Base-by-base conservation (phyloP, 2,113 vertebrate genomes). In the Chloroceryle aenea region DNA sequence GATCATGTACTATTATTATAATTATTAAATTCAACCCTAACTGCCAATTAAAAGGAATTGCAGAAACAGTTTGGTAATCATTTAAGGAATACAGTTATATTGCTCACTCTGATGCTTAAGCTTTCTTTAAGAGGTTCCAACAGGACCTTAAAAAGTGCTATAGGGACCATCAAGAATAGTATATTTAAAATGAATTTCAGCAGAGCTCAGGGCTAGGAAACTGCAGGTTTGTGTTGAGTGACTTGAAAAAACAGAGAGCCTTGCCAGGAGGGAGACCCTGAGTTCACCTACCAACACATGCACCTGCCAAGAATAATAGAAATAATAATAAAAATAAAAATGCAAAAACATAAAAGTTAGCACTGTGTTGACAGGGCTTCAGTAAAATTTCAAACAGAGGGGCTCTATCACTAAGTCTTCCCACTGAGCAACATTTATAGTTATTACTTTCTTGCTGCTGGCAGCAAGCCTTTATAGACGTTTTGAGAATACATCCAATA, bases 401-500 rank as follows among this genome's bases (percentile, higher is more conserved):
- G 61, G 53, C 63, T 95, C 93, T 89, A 79, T 89, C 94, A 89
- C 85, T 67, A 85, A 85, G 93, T 94, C 93, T 97, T 97, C 98
- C 96, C 90, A 96, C 96, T 95, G 97, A 96, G 97, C 87, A 93
- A 95, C 97, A 98, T 98, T 98, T 97, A 97, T 47, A 97, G 97
- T 97, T 97, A 98, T 97, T 98, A 97, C 96, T 97, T 98, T 95
- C 97, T 98, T 97, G 96, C 97, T 96, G 90, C 97, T 97, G 97
- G 97, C 92, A 97, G 95, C 82, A 94, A 96, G 66, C 79, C 94
- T 98, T 98, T 98, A 98, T 96, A 97, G 98, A 98, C 95, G 61
- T 98, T 98, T 98, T 97, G 98, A 99, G 98, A 98, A 98, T 97
- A 95, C 98, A 98, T 97, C 98, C 98, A 97, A 97, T 98, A 98